These are phyloP conservation scores for Ceratitis capitata DNA, from an alignment of 1,140 invertebrate genomes.

Conservation along the genomic window DNA sequence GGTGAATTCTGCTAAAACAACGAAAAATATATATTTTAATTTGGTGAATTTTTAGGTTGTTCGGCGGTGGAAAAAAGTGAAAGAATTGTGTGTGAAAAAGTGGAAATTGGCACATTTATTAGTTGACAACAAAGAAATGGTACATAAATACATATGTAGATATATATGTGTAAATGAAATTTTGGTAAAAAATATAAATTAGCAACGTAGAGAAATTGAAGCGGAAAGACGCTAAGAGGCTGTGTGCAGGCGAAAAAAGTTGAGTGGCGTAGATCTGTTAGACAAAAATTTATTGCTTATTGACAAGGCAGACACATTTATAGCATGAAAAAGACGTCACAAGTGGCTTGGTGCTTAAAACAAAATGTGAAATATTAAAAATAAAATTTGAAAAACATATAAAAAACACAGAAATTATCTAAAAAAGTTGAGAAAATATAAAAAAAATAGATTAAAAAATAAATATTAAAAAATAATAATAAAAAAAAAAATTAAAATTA, in stretches of 20 bases:
- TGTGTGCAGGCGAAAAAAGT: background rate
- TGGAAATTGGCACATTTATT: background rate
- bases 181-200: background rate
- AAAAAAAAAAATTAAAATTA: background rate
- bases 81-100: background rate
- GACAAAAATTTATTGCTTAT: background rate
- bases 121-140: background rate
- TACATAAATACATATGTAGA: no score
- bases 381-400: background rate
- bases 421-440: background rate
- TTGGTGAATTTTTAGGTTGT: background rate
- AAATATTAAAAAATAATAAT: background rate
- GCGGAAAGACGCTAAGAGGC: background rate
- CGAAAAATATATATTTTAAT: background rate
- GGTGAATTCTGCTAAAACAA: background rate
- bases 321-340: background rate
- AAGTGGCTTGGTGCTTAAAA: background rate
- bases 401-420: background rate
- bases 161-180: no score
- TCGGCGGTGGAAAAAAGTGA: background rate
- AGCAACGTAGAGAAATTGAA: background rate
- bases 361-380: background rate
- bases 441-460: no score
- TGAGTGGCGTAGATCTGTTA: background rate
- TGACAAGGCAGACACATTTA: no score